Evolutionary conservation across 1,140 invertebrate genomes (phyloP), one percentile per base, ranked within the genome.

Genomic region (Ostrea denselamellosa): DNA sequence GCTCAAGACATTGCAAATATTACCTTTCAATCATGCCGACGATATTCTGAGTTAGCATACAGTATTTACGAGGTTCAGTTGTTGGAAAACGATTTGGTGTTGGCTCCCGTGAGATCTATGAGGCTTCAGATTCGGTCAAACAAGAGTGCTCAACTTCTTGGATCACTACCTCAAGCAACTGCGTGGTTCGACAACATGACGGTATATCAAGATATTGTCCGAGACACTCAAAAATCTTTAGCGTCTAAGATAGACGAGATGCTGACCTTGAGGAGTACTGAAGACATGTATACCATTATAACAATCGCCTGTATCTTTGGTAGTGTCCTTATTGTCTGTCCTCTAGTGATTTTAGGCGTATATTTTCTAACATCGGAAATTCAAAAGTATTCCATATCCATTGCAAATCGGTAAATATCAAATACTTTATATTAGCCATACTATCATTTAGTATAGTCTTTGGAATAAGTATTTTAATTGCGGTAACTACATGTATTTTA

Each of bases 351-450:
- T 3, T 87, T 91, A 28, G 91, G 90, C 51, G 92, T 93, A 4
- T 94, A 94, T 86, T 90, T 89, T 22, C 87, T 94, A 14, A 94
- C 93, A 10, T 90, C 91, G 25, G 90, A 92, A 58, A 92, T 94
- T 22, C 93, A 94, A 56, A 90, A 90, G 58, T 94, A 93, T 81
- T 93, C 91, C 82, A 87, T 92, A 10, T 89, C 89, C 2, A 89
- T 94, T 5, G 92, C 92, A 2, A 91, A 92, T 85, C 92, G 92
- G 93, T 94, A 87, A 19, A 9, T 44, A 83, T 28, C 34, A 44
- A 44, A 44, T 44, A 44, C 34, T 44, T 44, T 44, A 44, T 44
- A 44, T 44, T 5, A 44, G 34, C 34, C 34, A 44, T 44, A 5
- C 34, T 44, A 44, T 2, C 34, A 44, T 44, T 2, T 44, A 2